Conservation (phyloP, 1,140 invertebrate species). For the Campoletis sonorensis region DNA sequence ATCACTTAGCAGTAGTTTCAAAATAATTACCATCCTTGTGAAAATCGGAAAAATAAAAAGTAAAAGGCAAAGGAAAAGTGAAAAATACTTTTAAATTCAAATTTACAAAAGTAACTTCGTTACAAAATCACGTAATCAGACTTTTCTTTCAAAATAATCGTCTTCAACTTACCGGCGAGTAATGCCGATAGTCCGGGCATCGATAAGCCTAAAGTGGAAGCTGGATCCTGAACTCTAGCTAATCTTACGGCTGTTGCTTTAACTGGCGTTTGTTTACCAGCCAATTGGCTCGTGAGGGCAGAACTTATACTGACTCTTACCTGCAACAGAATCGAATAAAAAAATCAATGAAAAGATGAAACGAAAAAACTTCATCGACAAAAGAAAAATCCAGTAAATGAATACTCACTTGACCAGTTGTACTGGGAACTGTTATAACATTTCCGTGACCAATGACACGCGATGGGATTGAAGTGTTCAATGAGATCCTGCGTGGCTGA, state of each 20-base stretch:
- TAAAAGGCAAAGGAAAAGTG: no score
- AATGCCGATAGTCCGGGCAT: conserved; percentile 77
- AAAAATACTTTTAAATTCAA: no score
- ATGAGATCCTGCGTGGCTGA: conserved; percentile 70
- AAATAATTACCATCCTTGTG: no score
- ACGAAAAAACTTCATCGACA: neutral
- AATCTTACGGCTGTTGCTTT: conserved; percentile 73
- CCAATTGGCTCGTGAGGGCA: conserved; percentile 70
- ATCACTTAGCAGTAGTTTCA: no score
- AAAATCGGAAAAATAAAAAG: no score
- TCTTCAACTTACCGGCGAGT: conserved; percentile 71
- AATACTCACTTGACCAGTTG: conserved; percentile 70
- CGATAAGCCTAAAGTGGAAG: conserved; percentile 74
- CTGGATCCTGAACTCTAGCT: conserved; percentile 71
- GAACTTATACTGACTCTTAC: conserved; percentile 72
- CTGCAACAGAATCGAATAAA: conserved; percentile 56
- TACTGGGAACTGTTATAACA: conserved; percentile 73
- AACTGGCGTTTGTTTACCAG: conserved; percentile 71
- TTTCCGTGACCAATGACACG: conserved; percentile 73
- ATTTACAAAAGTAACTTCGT: no score
- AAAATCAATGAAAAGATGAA: neutral
- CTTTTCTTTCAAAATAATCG: neutral
- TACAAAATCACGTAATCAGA: no score
- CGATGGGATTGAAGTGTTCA: conserved; percentile 71
- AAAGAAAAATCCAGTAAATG: no score